Conservation (phyloP, 2,888 invertebrate genomes). For the Zeuzera pyrina region DNA sequence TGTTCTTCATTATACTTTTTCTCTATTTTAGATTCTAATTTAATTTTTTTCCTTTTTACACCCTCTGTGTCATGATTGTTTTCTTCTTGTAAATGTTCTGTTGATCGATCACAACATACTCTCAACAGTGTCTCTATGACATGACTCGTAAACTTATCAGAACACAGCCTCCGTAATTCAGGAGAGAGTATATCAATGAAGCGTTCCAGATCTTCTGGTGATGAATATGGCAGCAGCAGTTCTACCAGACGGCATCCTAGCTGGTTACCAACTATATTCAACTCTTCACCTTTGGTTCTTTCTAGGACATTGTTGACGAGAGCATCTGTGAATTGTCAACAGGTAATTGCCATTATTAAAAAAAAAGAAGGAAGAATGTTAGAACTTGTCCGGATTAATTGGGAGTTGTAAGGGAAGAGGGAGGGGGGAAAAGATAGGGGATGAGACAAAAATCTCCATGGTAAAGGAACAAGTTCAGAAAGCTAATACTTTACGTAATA, state of each 20-base stretch:
- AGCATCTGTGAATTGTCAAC: conserved; percentile 70
- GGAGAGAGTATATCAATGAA: conserved; percentile 76
- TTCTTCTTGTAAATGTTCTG: conserved; percentile 35
- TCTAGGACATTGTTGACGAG: conserved; percentile 85
- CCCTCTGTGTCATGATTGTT: conserved; percentile 23
- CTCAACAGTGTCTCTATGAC: conserved; percentile 80
- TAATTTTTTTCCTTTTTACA: conserved; percentile 32
- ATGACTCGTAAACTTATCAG: conserved; percentile 85
- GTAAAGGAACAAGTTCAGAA: too few species aligned
- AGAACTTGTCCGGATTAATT: too few species aligned
- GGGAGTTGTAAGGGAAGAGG: too few species aligned
- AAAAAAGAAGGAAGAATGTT: too few species aligned
- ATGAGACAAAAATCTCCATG: too few species aligned
- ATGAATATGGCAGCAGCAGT: conserved; percentile 79
- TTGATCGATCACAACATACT: conserved; percentile 69
- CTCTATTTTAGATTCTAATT: conserved; percentile 28
- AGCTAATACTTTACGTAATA: too few species aligned
- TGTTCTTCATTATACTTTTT: conserved; percentile 56
- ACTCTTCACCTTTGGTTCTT: conserved; percentile 79
- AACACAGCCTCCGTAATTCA: conserved; percentile 79
- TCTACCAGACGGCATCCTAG: conserved; percentile 85
- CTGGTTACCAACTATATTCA: conserved; percentile 84
- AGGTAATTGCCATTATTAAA: too few species aligned
- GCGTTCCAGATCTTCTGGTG: conserved; percentile 74
- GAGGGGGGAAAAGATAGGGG: too few species aligned